Conservation (phyloP, 2,113 vertebrate genomes). For the Sclerurus mexicanus region DNA sequence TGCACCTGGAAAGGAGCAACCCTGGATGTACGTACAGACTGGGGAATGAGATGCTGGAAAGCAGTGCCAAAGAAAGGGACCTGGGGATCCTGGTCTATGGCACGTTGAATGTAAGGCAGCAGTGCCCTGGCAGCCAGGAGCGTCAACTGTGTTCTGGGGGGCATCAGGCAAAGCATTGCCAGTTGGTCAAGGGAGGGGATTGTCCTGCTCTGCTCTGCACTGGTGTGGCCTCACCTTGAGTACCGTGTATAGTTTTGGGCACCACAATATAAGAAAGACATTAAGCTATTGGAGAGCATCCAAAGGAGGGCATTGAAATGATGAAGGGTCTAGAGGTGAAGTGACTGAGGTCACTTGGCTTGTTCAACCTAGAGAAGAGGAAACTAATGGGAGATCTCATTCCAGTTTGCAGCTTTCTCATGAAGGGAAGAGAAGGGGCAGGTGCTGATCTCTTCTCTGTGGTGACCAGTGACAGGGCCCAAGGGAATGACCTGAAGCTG, state of each 20-base stretch:
- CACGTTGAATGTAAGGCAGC: accelerated
- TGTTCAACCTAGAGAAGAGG: neutral
- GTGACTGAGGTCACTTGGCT: neutral
- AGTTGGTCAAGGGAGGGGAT: accelerated
- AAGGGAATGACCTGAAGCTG: neutral
- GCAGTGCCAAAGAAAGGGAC: accelerated
- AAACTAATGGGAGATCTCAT: neutral
- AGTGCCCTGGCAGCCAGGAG: neutral
- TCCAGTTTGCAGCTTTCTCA: neutral
- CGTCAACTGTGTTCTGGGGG: accelerated
- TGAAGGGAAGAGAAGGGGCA: neutral
- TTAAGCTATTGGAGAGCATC: neutral
- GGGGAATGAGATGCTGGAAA: neutral
- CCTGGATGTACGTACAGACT: neutral
- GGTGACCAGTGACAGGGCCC: neutral
- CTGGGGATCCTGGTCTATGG: accelerated
- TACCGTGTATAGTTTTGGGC: no score
- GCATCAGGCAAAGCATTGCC: accelerated
- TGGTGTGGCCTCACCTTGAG: accelerated
- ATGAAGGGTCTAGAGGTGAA: neutral
- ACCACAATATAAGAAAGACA: neutral
- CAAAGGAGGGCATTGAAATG: neutral
- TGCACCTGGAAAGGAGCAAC: neutral
- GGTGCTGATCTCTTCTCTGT: neutral
- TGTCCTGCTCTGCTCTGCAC: neutral